Base-by-base conservation (phyloP, 2,113 vertebrate genomes). In the Spilogale gracilis region DNA sequence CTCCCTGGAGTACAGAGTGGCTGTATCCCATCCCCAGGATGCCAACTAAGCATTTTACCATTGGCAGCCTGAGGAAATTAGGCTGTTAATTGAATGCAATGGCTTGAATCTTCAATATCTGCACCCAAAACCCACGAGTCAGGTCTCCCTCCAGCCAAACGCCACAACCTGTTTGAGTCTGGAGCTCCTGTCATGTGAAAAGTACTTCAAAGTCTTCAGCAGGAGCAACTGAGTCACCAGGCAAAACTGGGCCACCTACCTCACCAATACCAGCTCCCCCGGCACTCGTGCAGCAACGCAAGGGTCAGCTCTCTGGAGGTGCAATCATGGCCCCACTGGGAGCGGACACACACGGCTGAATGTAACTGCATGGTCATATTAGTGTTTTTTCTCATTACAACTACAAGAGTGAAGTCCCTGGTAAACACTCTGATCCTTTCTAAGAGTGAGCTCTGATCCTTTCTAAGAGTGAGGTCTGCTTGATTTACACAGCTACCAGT, bases 391-490 rank as follows among this genome's bases (percentile, higher is more conserved):
- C 11, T 69, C 61, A n/a, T 89, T 74, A 45, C 20, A 32, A 58
- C 56, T 89, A 82, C 30, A 92, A 96, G 91, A 94, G 81, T 73
- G 20, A 0, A 94, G 73, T 79, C 6, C 67, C 92, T 50, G 61
- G 73, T 92, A 80, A 98, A 97, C 73, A 92, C 27, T 65, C 30
- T 7, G 78, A 30, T 45, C 0, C 38, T 85, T 97, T 97, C 60
- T 84, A 94, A 54, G 83, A n/a, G 79, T 16, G 17, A 94, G 74
- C 52, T 95, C 23, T 2, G 3, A 30, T 45, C 0, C 38, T 85
- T 97, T 97, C 60, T 84, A 94, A 54, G 83, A n/a, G 79, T 16
- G 17, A 94, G 74, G 56, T 95, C 23, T 2, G 3, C 0, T 48
- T 90, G 78, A 93, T 61, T 97, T 84, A 94, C 80, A 80, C 27